Evolutionary conservation across 2,797 vertebrate species (phyloP).

Genomic region (Gadopsis marmoratus): DNA sequence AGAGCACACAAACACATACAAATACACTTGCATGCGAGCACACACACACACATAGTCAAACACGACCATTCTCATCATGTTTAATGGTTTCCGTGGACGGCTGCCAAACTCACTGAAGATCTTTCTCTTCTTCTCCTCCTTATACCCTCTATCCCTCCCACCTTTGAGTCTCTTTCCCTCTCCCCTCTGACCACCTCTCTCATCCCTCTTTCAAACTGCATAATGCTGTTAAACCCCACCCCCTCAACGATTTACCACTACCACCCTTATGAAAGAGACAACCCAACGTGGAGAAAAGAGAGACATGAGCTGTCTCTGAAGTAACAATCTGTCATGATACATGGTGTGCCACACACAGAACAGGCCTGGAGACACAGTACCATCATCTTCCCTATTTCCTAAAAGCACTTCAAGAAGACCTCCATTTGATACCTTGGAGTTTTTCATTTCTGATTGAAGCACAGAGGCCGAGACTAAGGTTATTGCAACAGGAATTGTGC

Average conservation of each 20-base stretch:
- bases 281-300: background rate
- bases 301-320: slow-evolving; percentile 37
- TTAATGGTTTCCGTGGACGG: slow-evolving; percentile 77
- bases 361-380: slow-evolving; percentile 44
- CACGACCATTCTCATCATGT: slow-evolving; percentile 37
- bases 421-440: slow-evolving; percentile 44
- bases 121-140: slow-evolving; percentile 34
- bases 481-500: slow-evolving; percentile 60
- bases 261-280: slow-evolving; percentile 43
- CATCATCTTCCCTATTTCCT: slow-evolving; percentile 46
- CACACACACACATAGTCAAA: slow-evolving; percentile 15
- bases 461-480: slow-evolving; percentile 50
- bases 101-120: slow-evolving; percentile 67
- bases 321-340: slow-evolving; percentile 42
- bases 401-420: slow-evolving; percentile 62
- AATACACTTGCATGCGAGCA: slow-evolving; percentile 10
- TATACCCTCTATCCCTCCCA: slow-evolving; percentile 47
- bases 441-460: slow-evolving; percentile 67
- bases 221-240: slow-evolving; percentile 43
- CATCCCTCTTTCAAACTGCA: slow-evolving; percentile 36
- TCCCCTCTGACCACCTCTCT: slow-evolving; percentile 22
- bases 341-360: slow-evolving; percentile 56
- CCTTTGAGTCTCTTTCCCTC: slow-evolving; percentile 30
- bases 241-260: slow-evolving; percentile 5
- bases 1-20: slow-evolving; percentile 35